Conservation (phyloP, 2,113 vertebrate genomes). For the Phyllostomus hastatus region DNA sequence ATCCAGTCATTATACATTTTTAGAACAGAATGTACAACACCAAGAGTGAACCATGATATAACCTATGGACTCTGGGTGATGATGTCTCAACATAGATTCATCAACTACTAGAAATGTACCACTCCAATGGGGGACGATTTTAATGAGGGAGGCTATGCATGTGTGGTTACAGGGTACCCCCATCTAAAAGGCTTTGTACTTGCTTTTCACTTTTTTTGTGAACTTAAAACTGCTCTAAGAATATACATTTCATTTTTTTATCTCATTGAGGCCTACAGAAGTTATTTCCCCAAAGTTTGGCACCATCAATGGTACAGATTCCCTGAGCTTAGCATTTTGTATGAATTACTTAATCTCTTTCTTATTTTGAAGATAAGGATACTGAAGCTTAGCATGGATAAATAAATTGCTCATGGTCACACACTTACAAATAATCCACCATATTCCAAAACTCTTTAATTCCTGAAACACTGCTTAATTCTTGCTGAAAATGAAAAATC, state of each 20-base stretch:
- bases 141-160: background rate
- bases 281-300: background rate
- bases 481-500: background rate
- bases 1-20: background rate
- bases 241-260: background rate
- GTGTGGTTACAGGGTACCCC: too few relatives aligned
- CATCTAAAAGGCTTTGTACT: background rate
- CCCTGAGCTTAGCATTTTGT: background rate
- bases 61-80: background rate
- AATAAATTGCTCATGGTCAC: background rate
- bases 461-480: background rate
- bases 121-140: background rate
- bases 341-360: background rate
- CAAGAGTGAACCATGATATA: background rate
- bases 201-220: background rate
- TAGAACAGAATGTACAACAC: background rate
- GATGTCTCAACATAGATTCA: background rate
- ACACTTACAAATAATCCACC: background rate
- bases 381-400: background rate
- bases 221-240: background rate
- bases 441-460: background rate
- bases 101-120: background rate
- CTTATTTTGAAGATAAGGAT: background rate
- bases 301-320: background rate
- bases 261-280: background rate